phyloP scores from a whole-genome alignment of 2,797 vertebrate species.

The Oryzias dopingdopingensis region DNA sequence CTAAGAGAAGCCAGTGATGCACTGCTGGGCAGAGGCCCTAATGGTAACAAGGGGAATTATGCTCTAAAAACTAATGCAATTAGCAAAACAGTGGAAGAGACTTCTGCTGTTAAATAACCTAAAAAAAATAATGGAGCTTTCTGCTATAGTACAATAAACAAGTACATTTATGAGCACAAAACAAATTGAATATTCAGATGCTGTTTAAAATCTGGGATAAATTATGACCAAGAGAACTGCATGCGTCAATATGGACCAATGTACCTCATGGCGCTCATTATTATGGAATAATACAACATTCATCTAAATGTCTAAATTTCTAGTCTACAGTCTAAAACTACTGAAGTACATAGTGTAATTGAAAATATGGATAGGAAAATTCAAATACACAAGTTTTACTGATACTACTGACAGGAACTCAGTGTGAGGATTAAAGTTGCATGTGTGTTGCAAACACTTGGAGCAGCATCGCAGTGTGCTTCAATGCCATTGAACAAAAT shows the following conservation, averaged over 20 bases:
- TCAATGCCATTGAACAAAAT: no score
- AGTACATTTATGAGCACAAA: no score
- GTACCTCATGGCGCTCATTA: background rate
- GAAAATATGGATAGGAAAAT: no score
- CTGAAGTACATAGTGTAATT: no score
- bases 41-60: background rate
- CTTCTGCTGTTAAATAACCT: background rate
- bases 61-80: background rate
- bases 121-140: background rate
- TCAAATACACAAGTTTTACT: background rate
- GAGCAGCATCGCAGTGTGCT: no score
- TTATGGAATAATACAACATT: slow-evolving; percentile 2
- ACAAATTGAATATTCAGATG: background rate
- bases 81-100: background rate
- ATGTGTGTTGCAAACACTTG: background rate
- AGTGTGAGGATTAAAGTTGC: background rate
- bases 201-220: slow-evolving; percentile 1
- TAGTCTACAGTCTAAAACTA: no score
- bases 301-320: background rate
- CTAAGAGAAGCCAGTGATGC: background rate
- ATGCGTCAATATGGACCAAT: slow-evolving; percentile 1
- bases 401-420: background rate
- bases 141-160: background rate
- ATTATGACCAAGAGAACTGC: background rate
- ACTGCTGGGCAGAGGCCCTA: background rate